These are phyloP conservation scores for Protobothrops flavoviridis DNA, from an alignment of 2,113 vertebrate species.

Conservation along the genomic window DNA sequence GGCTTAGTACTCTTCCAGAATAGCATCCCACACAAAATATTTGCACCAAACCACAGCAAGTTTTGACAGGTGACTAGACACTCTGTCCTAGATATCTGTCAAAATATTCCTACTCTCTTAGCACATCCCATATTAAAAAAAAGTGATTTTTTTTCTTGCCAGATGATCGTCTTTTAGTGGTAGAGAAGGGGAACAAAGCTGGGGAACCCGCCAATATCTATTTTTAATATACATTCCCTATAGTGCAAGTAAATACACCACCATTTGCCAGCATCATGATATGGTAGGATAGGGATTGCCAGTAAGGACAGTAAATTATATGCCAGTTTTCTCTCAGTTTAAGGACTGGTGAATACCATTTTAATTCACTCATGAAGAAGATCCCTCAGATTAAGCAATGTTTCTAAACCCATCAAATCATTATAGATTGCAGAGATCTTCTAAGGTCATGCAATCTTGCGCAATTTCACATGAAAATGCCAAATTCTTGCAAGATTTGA, in stretches of 20 bases:
- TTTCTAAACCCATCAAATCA: neutral
- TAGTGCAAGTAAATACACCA: neutral
- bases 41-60: neutral
- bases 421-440: neutral
- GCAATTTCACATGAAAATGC: neutral
- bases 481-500: neutral
- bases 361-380: neutral
- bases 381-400: neutral
- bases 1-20: neutral
- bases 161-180: neutral
- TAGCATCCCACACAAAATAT: neutral
- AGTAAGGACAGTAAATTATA: neutral
- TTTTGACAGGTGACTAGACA: neutral
- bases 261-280: neutral
- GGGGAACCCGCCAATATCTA: neutral
- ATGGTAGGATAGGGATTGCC: neutral
- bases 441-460: neutral
- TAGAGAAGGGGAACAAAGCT: neutral
- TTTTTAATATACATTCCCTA: neutral
- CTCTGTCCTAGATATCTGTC: neutral
- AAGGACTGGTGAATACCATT: neutral
- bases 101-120: neutral
- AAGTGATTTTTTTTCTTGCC: neutral
- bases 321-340: neutral
- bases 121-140: neutral